A percentile compares a stretch with the other conserved stretches of the same genome.
phyloP scores from a whole-genome alignment of 2,888 invertebrate genomes.

The Dioctria linearis region DNA sequence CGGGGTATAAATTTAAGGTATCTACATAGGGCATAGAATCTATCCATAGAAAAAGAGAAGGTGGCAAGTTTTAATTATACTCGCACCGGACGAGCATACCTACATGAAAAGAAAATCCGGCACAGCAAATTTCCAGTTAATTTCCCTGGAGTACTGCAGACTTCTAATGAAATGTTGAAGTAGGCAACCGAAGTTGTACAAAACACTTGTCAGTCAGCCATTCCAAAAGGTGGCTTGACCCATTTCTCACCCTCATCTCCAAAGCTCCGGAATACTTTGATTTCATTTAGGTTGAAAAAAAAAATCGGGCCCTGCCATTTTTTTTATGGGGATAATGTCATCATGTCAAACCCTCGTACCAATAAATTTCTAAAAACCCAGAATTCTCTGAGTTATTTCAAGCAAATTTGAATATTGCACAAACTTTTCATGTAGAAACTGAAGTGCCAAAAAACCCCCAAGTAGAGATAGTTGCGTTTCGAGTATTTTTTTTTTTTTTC shows the following conservation, averaged over 20 bases:
- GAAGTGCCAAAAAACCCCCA: background rate
- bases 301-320: background rate
- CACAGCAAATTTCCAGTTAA: slow-evolving; percentile 32
- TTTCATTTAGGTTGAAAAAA: background rate
- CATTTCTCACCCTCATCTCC: background rate
- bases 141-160: slow-evolving; percentile 35
- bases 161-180: slow-evolving; percentile 29
- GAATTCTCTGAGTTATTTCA: background rate
- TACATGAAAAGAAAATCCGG: slow-evolving; percentile 21
- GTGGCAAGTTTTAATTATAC: slow-evolving; percentile 28
- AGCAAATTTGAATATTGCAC: slow-evolving; percentile 21
- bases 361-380: slow-evolving; percentile 22
- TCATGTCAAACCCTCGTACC: slow-evolving; percentile 23
- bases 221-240: no score
- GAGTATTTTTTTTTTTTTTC: no score
- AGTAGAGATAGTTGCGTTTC: background rate
- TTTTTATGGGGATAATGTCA: slow-evolving; percentile 17
- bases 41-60: background rate
- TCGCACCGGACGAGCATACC: background rate
- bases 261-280: background rate
- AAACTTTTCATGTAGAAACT: slow-evolving; percentile 1
- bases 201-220: slow-evolving; percentile 31
- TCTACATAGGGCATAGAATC: no score
- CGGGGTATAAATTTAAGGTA: background rate
- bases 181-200: slow-evolving; percentile 33